Evolutionary conservation across 2,797 vertebrate species (phyloP).

Genomic region (Eulemur mongoz): DNA sequence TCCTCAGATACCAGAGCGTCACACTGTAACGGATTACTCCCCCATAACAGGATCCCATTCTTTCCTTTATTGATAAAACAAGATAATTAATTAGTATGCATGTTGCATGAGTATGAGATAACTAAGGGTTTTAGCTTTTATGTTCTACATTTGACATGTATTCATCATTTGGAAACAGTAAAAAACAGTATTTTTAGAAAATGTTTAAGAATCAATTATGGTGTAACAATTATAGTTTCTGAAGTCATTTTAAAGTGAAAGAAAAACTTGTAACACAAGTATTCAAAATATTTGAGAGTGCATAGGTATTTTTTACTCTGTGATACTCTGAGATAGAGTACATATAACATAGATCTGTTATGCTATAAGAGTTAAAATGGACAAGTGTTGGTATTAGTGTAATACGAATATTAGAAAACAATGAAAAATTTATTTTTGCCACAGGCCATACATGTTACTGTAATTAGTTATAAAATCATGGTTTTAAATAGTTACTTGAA

Average conservation of each 20-base stretch:
- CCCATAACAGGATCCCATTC: conserved; percentile 73
- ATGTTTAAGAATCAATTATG: conserved; percentile 56
- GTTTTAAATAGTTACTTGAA: not conserved
- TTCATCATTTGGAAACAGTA: conserved; percentile 67
- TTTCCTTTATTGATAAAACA: conserved; percentile 75
- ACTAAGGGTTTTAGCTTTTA: conserved; percentile 71
- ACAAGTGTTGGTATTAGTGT: not conserved
- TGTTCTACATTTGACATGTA: conserved; percentile 70
- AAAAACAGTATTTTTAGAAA: conserved; percentile 79
- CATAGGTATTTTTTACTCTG: not conserved
- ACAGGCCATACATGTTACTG: not conserved
- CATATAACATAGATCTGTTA: not conserved
- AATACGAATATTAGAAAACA: not conserved
- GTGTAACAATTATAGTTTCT: conserved; percentile 61
- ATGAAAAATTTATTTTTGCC: not conserved
- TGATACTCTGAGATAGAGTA: not conserved
- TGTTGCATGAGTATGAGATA: conserved; percentile 67
- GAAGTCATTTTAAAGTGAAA: conserved; percentile 74
- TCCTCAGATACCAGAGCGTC: conserved; percentile 64
- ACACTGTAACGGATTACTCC: conserved; percentile 67
- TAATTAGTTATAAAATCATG: not conserved
- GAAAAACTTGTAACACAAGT: not conserved
- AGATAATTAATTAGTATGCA: conserved; percentile 75
- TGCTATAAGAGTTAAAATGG: not conserved
- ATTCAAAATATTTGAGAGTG: not conserved